Evolutionary conservation across 1,140 invertebrate species (phyloP).

Genomic region (Brachionus koreanus): DNA sequence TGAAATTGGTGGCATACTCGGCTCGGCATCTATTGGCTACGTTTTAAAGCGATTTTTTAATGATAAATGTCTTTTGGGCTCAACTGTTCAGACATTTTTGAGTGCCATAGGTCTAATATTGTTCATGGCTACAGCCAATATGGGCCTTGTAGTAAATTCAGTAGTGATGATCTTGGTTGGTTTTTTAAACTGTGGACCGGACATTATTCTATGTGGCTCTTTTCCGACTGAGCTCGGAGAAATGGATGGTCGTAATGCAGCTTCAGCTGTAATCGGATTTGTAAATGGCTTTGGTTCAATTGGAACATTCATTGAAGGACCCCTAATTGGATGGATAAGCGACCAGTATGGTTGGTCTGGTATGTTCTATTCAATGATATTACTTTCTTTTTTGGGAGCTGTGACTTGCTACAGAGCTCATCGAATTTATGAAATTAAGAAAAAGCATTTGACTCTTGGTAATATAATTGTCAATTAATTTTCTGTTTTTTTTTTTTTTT

Average conservation of each 20-base stretch:
- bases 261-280: conserved; percentile 60
- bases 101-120: conserved; percentile 56
- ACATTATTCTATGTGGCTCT: conserved; percentile 60
- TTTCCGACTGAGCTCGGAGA: conserved; percentile 61
- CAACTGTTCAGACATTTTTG: conserved; percentile 54
- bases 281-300: conserved; percentile 61
- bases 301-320: conserved; percentile 62
- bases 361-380: conserved; percentile 61
- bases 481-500: not conserved
- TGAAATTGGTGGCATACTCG: conserved; percentile 61
- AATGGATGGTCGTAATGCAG: conserved; percentile 58
- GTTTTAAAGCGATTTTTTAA: conserved; percentile 54
- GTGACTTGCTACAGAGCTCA: conserved; percentile 53
- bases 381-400: conserved; percentile 55
- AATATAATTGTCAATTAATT: conserved; percentile 13
- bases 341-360: conserved; percentile 60
- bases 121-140: conserved; percentile 58
- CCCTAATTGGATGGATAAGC: conserved; percentile 59
- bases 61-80: conserved; percentile 56
- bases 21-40: conserved; percentile 59
- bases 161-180: conserved; percentile 60
- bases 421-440: conserved; percentile 46
- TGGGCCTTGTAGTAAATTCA: conserved; percentile 58
- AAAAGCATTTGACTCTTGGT: conserved; percentile 31
- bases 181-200: conserved; percentile 61